Base-by-base conservation (phyloP, 2,888 invertebrate species). In the Cataglyphis rosenhaueri region DNA sequence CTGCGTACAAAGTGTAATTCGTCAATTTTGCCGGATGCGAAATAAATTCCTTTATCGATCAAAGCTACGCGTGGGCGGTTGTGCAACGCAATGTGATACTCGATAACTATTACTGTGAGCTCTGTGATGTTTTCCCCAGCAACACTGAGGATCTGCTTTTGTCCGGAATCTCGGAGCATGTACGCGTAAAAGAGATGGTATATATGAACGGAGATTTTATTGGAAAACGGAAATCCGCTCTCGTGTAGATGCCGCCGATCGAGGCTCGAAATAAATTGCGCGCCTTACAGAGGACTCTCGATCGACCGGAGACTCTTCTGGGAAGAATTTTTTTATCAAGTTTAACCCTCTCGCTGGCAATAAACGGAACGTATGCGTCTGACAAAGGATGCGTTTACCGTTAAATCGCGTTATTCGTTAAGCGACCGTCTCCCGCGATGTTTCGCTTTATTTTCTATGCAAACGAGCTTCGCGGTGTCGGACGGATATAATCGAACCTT, bases 391-490 rank as follows among this genome's bases (percentile, higher is more conserved):
- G 82, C 83, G 89, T 87, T 88, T 88, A 85, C 75, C 81, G 82
- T 74, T 73, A 84, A 88, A 87, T 82, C 89, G 82, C 78, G 68
- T 87, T 84, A 85, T 84, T 83, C 78, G 83, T 84, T 87, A 87
- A 85, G 84, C 81, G 85, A n/a, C 29, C 52, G 62, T 61, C 66
- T 55, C 70, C 21, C 57, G 70, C 61, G 73, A 88, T 85, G 85
- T 91, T 89, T 89, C 90, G 88, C 88, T 91, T 92, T 91, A 91
- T 92, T 88, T 86, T 78, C 84, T 88, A 92, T 92, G 92, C 92
- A 92, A 92, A 92, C 92, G 88, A 79, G 78, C 12, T 44, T 35
- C 32, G 71, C 59, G 78, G 35, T 41, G 32, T 44, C 57, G 78
- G 78, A 79, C 71, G 21, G 78, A 32, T 55, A 35, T 59, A 79